These are phyloP conservation scores for Pachliopta kotzebuea DNA, from an alignment of 2,888 invertebrate species.

Conservation along the genomic window DNA sequence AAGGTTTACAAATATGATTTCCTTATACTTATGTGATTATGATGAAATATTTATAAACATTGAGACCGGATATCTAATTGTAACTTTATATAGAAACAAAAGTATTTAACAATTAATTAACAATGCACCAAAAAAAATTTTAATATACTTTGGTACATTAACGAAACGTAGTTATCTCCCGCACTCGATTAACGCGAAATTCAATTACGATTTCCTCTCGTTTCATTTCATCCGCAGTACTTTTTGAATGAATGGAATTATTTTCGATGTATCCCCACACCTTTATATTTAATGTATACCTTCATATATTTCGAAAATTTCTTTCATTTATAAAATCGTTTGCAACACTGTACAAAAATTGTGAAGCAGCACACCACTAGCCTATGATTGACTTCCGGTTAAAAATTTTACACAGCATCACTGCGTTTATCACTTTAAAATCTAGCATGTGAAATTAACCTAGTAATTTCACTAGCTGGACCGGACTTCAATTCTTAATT, in stretches of 20 bases:
- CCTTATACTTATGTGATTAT: too few relatives aligned
- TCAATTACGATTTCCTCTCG: constrained; percentile 31
- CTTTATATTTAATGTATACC: constrained; percentile 23
- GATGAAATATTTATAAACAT: too few relatives aligned
- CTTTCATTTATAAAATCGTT: not conserved
- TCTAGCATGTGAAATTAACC: too few relatives aligned
- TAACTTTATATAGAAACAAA: not conserved
- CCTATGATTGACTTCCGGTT: too few relatives aligned
- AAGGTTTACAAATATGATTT: too few relatives aligned
- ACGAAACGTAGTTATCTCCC: constrained; percentile 24
- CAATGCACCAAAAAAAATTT: constrained; percentile 3
- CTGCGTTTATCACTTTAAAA: too few relatives aligned
- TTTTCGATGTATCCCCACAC: constrained; percentile 8
- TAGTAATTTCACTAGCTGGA: too few relatives aligned
- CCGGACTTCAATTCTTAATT: too few relatives aligned
- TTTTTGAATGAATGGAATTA: constrained; percentile 11
- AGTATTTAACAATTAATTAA: constrained; percentile 15
- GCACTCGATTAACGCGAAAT: constrained; percentile 31
- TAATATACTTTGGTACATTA: constrained; percentile 23
- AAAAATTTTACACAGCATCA: too few relatives aligned
- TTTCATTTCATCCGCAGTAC: constrained; percentile 24
- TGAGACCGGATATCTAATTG: too few relatives aligned
- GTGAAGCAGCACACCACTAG: not conserved
- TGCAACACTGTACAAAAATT: not conserved
- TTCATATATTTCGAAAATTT: not conserved